phyloP scores from a whole-genome alignment of 2,888 invertebrate genomes.

The Monoplex corrugatus region DNA sequence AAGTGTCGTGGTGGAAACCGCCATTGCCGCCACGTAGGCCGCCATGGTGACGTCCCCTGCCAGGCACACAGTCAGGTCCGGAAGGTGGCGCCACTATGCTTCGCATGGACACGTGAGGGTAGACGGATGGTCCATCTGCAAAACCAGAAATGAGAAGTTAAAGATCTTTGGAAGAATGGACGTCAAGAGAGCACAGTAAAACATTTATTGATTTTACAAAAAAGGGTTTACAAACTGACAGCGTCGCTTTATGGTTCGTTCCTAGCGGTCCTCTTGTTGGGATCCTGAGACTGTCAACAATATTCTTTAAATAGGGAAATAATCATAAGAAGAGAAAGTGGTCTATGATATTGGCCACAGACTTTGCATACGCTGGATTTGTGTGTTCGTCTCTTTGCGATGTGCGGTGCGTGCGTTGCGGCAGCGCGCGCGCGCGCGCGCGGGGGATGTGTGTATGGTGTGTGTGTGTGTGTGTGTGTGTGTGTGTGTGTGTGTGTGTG shows the following conservation, averaged over 20 bases:
- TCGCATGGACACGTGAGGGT: conserved; percentile 21
- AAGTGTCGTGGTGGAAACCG: background rate
- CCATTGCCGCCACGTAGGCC: background rate
- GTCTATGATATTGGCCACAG: too few relatives aligned
- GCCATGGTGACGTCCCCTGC: background rate
- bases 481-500: background rate
- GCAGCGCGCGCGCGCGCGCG: background rate
- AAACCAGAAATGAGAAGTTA: background rate
- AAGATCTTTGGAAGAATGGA: background rate
- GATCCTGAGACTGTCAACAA: too few relatives aligned
- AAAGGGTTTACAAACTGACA: too few relatives aligned
- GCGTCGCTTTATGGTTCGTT: too few relatives aligned
- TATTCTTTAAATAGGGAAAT: too few relatives aligned
- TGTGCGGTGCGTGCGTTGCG: background rate
- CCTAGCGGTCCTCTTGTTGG: too few relatives aligned
- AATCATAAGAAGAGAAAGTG: too few relatives aligned
- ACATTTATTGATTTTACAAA: too few relatives aligned
- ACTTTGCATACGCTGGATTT: too few relatives aligned
- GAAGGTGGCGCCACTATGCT: conserved; percentile 8
- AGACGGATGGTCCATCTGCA: conserved; percentile 30
- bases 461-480: background rate
- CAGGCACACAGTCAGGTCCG: background rate
- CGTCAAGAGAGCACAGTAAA: background rate
- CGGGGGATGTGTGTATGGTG: background rate
- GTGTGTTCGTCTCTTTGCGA: background rate